Evolutionary conservation across 2,888 invertebrate genomes (phyloP).

Genomic region (Drosophila picticornis): DNA sequence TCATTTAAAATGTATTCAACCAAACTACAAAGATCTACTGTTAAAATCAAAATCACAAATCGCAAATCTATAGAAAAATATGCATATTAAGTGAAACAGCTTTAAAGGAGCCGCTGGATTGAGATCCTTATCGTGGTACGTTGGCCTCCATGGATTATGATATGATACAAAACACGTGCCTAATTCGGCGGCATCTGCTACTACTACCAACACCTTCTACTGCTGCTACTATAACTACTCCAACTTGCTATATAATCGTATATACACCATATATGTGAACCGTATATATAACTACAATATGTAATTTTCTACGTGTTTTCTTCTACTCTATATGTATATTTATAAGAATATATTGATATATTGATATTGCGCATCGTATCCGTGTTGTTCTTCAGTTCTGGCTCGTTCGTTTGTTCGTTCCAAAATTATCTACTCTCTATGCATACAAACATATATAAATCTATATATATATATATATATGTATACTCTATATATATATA

Average conservation of each 20-base stretch:
- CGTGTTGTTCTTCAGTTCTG: slow-evolving; percentile 74
- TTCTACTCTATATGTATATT: slow-evolving; percentile 33
- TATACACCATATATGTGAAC: slow-evolving; percentile 35
- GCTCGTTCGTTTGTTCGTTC: slow-evolving; percentile 73
- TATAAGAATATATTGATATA: slow-evolving; percentile 41
- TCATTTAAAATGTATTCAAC: slow-evolving; percentile 3
- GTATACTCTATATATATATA: slow-evolving; percentile 23
- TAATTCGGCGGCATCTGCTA: slow-evolving; percentile 63
- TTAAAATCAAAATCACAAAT: slow-evolving; percentile 2
- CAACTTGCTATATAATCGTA: slow-evolving; percentile 63
- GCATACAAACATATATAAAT: slow-evolving; percentile 24
- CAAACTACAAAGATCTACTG: slow-evolving; percentile 10
- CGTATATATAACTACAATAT: slow-evolving; percentile 45
- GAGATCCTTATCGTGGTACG: slow-evolving; percentile 59
- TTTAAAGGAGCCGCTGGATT: slow-evolving; percentile 45
- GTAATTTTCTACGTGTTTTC: slow-evolving; percentile 75
- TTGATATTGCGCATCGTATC: slow-evolving; percentile 59
- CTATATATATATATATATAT: slow-evolving; percentile 25
- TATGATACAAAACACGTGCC: slow-evolving; percentile 48
- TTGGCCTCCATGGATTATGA: slow-evolving; percentile 54
- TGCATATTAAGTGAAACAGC: slow-evolving; percentile 17
- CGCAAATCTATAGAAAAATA: slow-evolving; percentile 1
- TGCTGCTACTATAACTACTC: slow-evolving; percentile 49
- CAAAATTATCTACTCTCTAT: slow-evolving; percentile 29
- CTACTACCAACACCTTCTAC: slow-evolving; percentile 38